Evolutionary conservation across 2,113 vertebrate genomes (phyloP), one percentile per base, ranked within the genome.

Genomic region (Sinocyclocheilus maitianheensis): DNA sequence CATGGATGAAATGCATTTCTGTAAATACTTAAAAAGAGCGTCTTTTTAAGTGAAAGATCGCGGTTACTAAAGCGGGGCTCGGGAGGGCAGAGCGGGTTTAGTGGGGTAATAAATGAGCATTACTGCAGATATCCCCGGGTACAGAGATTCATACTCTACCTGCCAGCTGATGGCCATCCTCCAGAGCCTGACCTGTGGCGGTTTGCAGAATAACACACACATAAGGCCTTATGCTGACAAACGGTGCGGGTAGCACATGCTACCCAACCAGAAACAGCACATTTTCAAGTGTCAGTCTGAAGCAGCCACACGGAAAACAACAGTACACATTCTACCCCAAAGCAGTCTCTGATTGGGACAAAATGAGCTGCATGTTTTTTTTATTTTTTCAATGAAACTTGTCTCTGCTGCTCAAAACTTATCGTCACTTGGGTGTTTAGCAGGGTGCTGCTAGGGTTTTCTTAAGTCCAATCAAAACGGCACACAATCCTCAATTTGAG

Each of bases 141-240:
- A 89, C 84, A 92, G 87, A 93, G 93, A 87, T 84, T 86, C 75
- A 93, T 95, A 96, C 96, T 94, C 94, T 98, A 99, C 97, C 97
- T 99, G 97, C 93, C 86, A 96, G 95, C 91, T 96, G 97, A 92
- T 93, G 96, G 92, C 96, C 96, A 91, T 98, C 97, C 94, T 96
- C 95, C 93, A 96, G 94, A 94, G 96, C 95, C 94, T 95, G 93
- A 97, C 96, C 97, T 98, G 97, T 94, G 94, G 93, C 87, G 93
- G 96, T 96, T 94, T 95, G 96, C 94, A 94, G 87, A 94, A 95
- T 86, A 90, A 94, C 95, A 96, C 96, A 92, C 95, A 67, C 93
- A 95, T 96, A 96, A 95, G 95, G 94, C 94, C 76, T 89, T 80
- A 91, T 77, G 92, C 92, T 91, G 90, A 65, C 78, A 86, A 43